Base-by-base conservation (phyloP, 2,113 vertebrate species). In the Butorides virescens region DNA sequence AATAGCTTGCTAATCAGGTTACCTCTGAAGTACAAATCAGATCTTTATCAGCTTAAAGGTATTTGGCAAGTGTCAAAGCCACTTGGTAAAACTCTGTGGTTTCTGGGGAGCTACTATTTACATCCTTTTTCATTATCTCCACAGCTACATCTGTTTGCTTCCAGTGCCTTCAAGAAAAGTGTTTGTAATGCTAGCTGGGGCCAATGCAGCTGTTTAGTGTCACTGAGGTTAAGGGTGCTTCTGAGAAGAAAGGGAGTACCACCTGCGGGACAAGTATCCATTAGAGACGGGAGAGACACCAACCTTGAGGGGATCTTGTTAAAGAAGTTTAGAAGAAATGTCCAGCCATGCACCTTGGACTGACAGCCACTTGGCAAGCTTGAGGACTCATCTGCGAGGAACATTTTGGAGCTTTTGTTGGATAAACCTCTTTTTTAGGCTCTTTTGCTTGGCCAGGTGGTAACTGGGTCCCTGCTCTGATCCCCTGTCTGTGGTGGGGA, bases 21-120 rank as follows among this genome's bases (percentile, higher is more conserved):
- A 98, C 97, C 97, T 98, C 98, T 98, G 98, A 98, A 98, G 96
- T 98, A 98, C 98, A 98, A 98, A 98, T 97, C 96, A 94, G 86
- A 95, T 79, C 90, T 96, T 97, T 77, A 88, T 74, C 91, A 80
- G 89, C 96, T 91, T 73, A 92, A 92, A 97, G 90, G 53, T 63
- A 65, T 96, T 96, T 96, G 97, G 95, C 93, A 98, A 98, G 97
- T 95, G 97, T 96, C 78, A 96, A 94, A 96, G 91, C 83, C 83
- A 97, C 95, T 95, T 83, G 79, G 91, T 82, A 83, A 86, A 93
- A 81, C 83, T 79, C 59, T 7, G 56, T 91, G 61, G 30, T 86
- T 95, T 92, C 94, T 93, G 92, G 78, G 63, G 81, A 86, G 88
- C 65, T 77, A 44, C 80, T 97, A 90, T 98, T 97, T 97, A 94